Evolutionary conservation across 2,797 vertebrate species (phyloP), one percentile per base, ranked within the genome.

Genomic region (Xenentodon cancila): DNA sequence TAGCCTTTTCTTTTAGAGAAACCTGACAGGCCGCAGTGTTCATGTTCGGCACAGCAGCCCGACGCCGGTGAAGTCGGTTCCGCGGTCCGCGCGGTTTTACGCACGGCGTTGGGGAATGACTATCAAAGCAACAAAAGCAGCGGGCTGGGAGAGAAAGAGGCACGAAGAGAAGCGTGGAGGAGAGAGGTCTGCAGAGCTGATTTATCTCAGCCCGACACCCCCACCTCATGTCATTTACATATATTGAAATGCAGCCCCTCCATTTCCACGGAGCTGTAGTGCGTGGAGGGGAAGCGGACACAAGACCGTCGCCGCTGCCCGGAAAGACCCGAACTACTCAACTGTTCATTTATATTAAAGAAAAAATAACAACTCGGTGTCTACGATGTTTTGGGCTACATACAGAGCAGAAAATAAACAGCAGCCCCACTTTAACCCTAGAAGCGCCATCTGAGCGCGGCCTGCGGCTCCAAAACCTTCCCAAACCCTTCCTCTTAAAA

Each of bases 201-300:
- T 95, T 94, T 95, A 93, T 93, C 77, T 93, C 88, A 59, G 89
- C 66, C 89, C 92, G 18, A 18, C 62, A 7, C 30, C 27, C 22
- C 22, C 19, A 16, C 20, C 45, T 81, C 88, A 74, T 92, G 94
- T 94, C 91, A 94, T 95, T 95, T 93, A 91, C 94, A 93, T 95
- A 95, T 92, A 91, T 93, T 82, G 94, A 94, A 95, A 93, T 90
- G 91, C 90, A 88, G 90, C 93, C 92, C 92, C 93, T 15, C 44
- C 44, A 8, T 18, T 18, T 9, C 43, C 43, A 44, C 17, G 43
- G 45, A 12, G 45, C 45, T 47, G 19, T 9, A n/a, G 45, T 20
- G 19, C 45, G 45, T 47, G 52, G 86, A 85, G 77, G 67, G 71
- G 51, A 90, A 74, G 77, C 84, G 81, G 81, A 88, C 92, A 37